Evolutionary conservation across 2,888 invertebrate species (phyloP).

Genomic region (Drosophila mercatorum): DNA sequence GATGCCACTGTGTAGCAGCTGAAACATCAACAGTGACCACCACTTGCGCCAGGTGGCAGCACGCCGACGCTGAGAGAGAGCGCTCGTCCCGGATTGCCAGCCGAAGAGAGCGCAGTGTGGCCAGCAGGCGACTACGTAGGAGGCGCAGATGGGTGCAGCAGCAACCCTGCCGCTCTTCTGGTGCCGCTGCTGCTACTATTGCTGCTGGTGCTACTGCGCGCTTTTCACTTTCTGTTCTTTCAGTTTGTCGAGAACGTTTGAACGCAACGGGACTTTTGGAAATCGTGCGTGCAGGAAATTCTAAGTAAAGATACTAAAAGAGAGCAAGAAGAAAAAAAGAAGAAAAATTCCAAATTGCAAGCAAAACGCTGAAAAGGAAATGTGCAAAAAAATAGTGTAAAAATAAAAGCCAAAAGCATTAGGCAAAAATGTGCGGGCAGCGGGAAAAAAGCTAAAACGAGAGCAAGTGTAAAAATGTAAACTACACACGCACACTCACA

Average conservation of each 20-base stretch:
- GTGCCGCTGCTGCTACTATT: constrained; percentile 19
- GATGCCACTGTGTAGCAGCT: constrained; percentile 29
- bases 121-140: constrained; percentile 27
- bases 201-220: constrained; percentile 36
- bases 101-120: constrained; percentile 18
- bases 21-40: constrained; percentile 62
- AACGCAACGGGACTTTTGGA: constrained; percentile 63
- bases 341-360: constrained; percentile 43
- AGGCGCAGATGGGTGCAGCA: constrained; percentile 49
- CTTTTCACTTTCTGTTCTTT: constrained; percentile 71
- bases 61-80: constrained; percentile 63
- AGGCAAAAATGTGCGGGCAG: constrained; percentile 47
- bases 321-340: constrained; percentile 16
- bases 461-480: constrained; percentile 58
- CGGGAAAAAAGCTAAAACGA: constrained; percentile 53
- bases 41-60: constrained; percentile 56
- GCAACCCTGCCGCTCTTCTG: constrained; percentile 48
- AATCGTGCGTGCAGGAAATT: constrained; percentile 58
- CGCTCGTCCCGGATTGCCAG: constrained; percentile 61
- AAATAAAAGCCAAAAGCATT: constrained; percentile 60
- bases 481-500: constrained; percentile 42
- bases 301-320: constrained; percentile 11
- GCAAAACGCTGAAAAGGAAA: constrained; percentile 46
- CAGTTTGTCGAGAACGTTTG: constrained; percentile 79
- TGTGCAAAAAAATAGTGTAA: constrained; percentile 52